Percentiles rank a stretch among this genome's conserved stretches.
Conservation (phyloP, 2,888 invertebrate genomes). For the Andrena marginata region DNA sequence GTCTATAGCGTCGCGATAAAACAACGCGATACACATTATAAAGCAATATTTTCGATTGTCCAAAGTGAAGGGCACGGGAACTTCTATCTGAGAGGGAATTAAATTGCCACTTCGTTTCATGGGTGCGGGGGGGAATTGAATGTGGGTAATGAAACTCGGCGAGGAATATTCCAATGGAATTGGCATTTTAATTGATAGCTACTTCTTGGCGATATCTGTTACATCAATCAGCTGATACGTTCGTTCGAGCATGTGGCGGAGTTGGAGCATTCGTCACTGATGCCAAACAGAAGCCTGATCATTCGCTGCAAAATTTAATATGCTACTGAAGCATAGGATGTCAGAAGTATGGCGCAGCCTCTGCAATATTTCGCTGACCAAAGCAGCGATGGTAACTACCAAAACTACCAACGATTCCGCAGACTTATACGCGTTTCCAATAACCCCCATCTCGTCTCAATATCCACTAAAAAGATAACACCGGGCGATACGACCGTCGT, state of each 20-base stretch:
- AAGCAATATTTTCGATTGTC: conserved; percentile 42
- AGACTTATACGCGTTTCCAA: conserved; percentile 24
- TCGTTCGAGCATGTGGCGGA: too few species aligned
- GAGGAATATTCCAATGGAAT: too few species aligned
- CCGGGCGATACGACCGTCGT: not conserved
- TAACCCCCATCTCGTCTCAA: not conserved
- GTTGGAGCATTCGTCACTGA: too few species aligned
- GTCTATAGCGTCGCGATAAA: conserved; percentile 20
- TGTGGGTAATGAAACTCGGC: too few species aligned
- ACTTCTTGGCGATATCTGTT: too few species aligned
- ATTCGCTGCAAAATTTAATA: not conserved
- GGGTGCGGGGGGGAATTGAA: not conserved
- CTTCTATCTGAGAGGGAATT: not conserved
- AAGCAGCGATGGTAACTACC: not conserved
- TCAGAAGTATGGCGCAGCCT: not conserved
- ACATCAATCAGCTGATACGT: too few species aligned
- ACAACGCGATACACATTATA: conserved; percentile 31
- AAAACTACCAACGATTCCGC: not conserved
- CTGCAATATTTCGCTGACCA: not conserved
- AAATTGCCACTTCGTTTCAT: not conserved
- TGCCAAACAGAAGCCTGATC: too few species aligned
- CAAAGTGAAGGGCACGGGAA: too few species aligned
- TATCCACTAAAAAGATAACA: not conserved
- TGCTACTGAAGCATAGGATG: not conserved
- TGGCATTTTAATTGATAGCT: too few species aligned